These are phyloP conservation scores for Elysia crispata DNA, from an alignment of 2,888 invertebrate genomes.

Conservation along the genomic window DNA sequence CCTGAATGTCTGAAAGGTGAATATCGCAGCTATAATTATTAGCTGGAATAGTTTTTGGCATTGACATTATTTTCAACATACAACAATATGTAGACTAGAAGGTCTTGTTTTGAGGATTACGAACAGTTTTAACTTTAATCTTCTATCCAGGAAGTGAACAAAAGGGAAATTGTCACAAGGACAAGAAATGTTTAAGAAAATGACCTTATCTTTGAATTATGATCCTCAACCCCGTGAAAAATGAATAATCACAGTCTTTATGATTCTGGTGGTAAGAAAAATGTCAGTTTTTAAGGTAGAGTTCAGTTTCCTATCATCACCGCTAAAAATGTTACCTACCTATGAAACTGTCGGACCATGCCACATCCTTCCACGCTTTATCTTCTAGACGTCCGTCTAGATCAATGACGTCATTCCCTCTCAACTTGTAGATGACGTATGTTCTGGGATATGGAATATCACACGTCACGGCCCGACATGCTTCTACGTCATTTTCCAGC, in stretches of 20 bases:
- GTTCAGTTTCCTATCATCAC: neutral
- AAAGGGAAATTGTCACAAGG: no score
- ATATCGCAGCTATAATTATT: neutral
- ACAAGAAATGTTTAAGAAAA: no score
- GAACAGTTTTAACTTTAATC: neutral
- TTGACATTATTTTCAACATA: no score
- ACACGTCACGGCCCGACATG: slow-evolving; percentile 55
- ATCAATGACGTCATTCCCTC: slow-evolving; percentile 55
- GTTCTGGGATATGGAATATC: slow-evolving; percentile 58
- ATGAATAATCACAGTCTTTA: no score
- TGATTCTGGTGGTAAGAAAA: no score
- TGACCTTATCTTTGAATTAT: no score
- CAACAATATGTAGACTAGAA: no score
- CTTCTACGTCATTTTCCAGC: slow-evolving; percentile 49
- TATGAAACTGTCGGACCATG: slow-evolving; percentile 59
- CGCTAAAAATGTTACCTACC: slow-evolving; percentile 50
- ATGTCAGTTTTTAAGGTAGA: no score
- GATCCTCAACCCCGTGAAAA: no score
- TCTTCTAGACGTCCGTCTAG: slow-evolving; percentile 67
- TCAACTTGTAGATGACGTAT: slow-evolving; percentile 63
- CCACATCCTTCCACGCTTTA: slow-evolving; percentile 64
- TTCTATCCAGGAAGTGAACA: no score
- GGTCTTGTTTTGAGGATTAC: neutral
- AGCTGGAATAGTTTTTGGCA: no score
- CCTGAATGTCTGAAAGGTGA: slow-evolving; percentile 53